phyloP scores from a whole-genome alignment of 2,797 vertebrate genomes.

The Anableps anableps region DNA sequence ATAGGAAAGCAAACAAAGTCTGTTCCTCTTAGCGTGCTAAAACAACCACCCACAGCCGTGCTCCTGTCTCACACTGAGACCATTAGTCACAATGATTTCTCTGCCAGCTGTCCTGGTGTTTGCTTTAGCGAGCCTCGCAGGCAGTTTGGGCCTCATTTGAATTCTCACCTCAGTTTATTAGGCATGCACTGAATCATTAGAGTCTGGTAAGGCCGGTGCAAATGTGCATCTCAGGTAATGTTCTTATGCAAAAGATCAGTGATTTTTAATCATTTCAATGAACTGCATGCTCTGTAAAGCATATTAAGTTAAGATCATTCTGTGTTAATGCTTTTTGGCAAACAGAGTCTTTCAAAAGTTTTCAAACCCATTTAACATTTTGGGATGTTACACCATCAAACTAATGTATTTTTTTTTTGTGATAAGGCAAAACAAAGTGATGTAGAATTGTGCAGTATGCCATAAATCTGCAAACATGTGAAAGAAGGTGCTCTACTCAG shows the following conservation, averaged over 20 bases:
- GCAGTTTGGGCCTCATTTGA: conserved; percentile 75
- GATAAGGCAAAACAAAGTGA: neutral
- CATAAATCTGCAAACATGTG: too few relatives aligned
- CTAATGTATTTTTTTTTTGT: neutral
- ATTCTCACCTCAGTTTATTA: conserved; percentile 74
- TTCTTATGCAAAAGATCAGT: conserved; percentile 43
- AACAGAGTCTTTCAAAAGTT: neutral
- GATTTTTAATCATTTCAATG: conserved; percentile 53
- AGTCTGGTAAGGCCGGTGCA: conserved; percentile 56
- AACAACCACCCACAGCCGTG: conserved; percentile 74
- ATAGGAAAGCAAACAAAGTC: conserved; percentile 76
- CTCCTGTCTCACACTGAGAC: conserved; percentile 77
- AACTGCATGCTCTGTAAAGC: conserved; percentile 37
- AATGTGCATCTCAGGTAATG: conserved; percentile 68
- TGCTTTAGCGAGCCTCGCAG: conserved; percentile 74
- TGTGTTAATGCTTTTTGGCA: conserved; percentile 26
- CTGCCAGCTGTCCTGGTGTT: conserved; percentile 76
- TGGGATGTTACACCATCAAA: neutral
- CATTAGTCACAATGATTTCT: conserved; percentile 81
- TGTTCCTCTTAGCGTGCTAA: conserved; percentile 65
- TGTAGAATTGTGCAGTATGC: too few relatives aligned
- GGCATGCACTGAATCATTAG: conserved; percentile 65
- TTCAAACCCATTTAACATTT: neutral
- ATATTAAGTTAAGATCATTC: conserved; percentile 18
- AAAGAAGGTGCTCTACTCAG: neutral